Conservation (phyloP, 1,140 invertebrate genomes). For the Saxidomus purpurata region DNA sequence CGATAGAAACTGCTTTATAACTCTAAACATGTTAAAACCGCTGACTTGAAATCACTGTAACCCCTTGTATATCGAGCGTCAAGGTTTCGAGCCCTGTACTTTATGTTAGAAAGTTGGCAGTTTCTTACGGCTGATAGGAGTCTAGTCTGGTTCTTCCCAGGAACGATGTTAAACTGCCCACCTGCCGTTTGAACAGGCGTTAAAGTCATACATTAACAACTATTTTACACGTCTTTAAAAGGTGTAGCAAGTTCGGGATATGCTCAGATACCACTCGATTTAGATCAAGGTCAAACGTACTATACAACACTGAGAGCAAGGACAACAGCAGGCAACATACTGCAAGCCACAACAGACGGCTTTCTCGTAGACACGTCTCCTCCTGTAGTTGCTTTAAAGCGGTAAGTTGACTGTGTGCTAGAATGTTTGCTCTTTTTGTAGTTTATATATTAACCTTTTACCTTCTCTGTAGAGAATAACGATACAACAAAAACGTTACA, state of each 20-base stretch:
- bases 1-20: too few relatives aligned
- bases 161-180: background rate
- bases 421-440: too few relatives aligned
- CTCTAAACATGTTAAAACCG: too few relatives aligned
- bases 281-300: slow-evolving; percentile 69
- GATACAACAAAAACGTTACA: too few relatives aligned
- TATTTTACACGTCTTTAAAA: too few relatives aligned
- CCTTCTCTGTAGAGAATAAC: too few relatives aligned
- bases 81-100: too few relatives aligned
- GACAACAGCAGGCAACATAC: slow-evolving; percentile 72
- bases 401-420: too few relatives aligned
- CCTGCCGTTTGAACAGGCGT: background rate
- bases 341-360: slow-evolving; percentile 76
- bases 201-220: background rate
- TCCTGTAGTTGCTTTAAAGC: slow-evolving; percentile 69
- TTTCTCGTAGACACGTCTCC: slow-evolving; percentile 71
- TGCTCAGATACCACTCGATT: slow-evolving; percentile 66
- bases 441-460: too few relatives aligned
- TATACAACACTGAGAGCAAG: slow-evolving; percentile 74
- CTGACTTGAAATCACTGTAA: too few relatives aligned
- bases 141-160: background rate
- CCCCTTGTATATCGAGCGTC: too few relatives aligned
- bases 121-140: background rate
- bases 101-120: background rate
- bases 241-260: slow-evolving; percentile 73